A percentile compares a stretch with the other conserved stretches of the same genome.
Conservation (phyloP, 1,140 invertebrate genomes). For the Aphelinus atriplicis region DNA sequence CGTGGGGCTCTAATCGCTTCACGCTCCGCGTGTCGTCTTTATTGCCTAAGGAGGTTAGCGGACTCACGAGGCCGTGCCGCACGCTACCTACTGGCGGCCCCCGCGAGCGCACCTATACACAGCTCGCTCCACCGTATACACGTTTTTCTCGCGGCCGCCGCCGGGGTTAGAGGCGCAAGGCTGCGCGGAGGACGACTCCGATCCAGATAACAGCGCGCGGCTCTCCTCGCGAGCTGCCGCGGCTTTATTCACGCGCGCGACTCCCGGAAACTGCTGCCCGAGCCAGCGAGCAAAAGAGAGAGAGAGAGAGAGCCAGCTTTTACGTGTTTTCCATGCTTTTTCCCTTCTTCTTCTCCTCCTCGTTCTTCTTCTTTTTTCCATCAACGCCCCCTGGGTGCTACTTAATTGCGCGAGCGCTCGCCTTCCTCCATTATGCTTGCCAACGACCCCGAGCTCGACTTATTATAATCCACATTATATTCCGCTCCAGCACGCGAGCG, state of each 20-base stretch:
- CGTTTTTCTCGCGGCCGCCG: no score
- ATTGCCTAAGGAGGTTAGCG: slow-evolving; percentile 25
- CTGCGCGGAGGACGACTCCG: slow-evolving; percentile 17
- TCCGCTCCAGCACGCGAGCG: no score
- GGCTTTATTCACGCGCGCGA: not conserved
- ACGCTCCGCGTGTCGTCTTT: slow-evolving; percentile 17
- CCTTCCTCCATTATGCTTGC: no score
- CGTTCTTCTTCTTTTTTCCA: not conserved
- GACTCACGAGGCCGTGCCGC: slow-evolving; percentile 10
- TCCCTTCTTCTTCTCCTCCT: not conserved
- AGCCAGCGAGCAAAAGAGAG: not conserved
- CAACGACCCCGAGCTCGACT: no score
- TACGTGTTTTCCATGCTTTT: no score
- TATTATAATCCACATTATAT: no score
- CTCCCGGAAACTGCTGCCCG: not conserved
- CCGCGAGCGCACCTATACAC: not conserved
- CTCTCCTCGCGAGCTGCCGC: no score
- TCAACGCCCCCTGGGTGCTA: not conserved
- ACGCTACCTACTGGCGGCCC: not conserved
- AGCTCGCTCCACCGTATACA: no score
- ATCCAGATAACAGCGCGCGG: slow-evolving; percentile 3
- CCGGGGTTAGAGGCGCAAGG: slow-evolving; percentile 1
- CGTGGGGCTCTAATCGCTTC: slow-evolving; percentile 24
- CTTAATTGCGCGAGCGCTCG: no score
- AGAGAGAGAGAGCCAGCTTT: no score